A percentile compares a stretch with the other conserved stretches of the same genome.
These are phyloP conservation scores for Macrocentrus cingulum DNA, from an alignment of 1,140 invertebrate genomes.

Conservation along the genomic window DNA sequence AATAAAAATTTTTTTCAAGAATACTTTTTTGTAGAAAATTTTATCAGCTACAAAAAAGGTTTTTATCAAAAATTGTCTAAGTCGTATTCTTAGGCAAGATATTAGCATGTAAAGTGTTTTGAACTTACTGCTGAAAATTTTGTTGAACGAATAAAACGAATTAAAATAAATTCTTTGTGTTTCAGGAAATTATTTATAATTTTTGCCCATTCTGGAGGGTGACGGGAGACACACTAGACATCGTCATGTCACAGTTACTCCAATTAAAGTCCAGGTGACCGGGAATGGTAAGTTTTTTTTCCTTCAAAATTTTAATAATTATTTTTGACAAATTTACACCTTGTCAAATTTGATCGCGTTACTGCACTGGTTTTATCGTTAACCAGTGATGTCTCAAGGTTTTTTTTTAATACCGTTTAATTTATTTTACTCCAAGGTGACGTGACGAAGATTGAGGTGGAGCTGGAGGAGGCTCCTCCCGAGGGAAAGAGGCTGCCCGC, in stretches of 20 bases:
- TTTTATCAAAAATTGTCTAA: no score
- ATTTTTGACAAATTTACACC: no score
- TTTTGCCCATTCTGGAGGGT: constrained; percentile 43
- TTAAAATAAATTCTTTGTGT: neutral
- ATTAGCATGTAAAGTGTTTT: neutral
- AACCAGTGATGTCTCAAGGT: neutral
- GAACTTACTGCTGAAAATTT: neutral
- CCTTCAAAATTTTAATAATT: neutral
- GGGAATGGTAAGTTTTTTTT: constrained; percentile 37
- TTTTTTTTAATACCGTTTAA: neutral
- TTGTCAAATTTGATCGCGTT: no score
- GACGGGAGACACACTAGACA: constrained; percentile 42
- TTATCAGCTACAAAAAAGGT: no score
- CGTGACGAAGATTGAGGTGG: constrained; percentile 53
- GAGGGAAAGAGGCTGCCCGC: constrained; percentile 38
- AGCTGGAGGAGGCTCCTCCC: constrained; percentile 49
- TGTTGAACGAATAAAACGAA: neutral
- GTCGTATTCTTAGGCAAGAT: no score
- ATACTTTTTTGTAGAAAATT: no score
- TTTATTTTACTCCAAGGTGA: constrained; percentile 33
- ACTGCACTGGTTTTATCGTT: no score
- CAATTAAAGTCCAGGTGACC: constrained; percentile 40
- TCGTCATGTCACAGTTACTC: constrained; percentile 42
- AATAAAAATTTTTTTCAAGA: no score
- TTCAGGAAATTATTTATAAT: constrained; percentile 6